Evolutionary conservation across 1,140 invertebrate genomes (phyloP), one percentile per base, ranked within the genome.

Genomic region (Anastatus disparis): DNA sequence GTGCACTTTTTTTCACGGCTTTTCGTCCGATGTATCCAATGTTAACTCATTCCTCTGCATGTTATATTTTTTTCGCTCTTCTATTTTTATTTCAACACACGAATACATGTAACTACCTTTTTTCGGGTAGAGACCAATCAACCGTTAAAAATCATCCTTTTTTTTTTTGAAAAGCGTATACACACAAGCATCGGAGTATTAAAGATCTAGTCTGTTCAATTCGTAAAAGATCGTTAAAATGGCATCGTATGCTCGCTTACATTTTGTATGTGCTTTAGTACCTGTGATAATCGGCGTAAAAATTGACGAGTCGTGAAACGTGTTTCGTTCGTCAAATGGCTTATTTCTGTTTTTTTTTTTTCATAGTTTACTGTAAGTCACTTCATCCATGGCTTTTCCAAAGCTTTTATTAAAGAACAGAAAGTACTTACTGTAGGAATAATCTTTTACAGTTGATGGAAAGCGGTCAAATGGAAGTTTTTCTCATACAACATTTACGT

Each of bases 301-400:
- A 62, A 62, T 62, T 42, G 55, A 58, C 38, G 55, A 40, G 35
- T 56, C 31, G 53, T 38, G 29, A 56, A 56, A 31, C 17, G 31
- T 56, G 53, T 38, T 56, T 38, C 31, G 15, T n/a, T n/a, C 17
- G 27, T 55, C 52, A 26, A 53, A 27, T 26, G 13, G 1, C 29
- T 55, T n/a, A 24, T 26, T 31, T 55, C 52, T 55, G 12, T 27
- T 13, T 35, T 10, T 35, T 35, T 35, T 35, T 6, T 35, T 35
- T 35, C 31, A n/a, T n/a, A n/a, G n/a, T n/a, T n/a, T n/a, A n/a
- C n/a, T n/a, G n/a, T n/a, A n/a, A n/a, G n/a, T n/a, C n/a, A n/a
- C n/a, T n/a, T n/a, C n/a, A n/a, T n/a, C n/a, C n/a, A n/a, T n/a
- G n/a, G n/a, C n/a, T n/a, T n/a, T n/a, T n/a, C n/a, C n/a, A n/a